Percentiles rank a stretch among this genome's conserved stretches.
Conservation (phyloP, 2,888 invertebrate species). For the Serrognathus titanus region DNA sequence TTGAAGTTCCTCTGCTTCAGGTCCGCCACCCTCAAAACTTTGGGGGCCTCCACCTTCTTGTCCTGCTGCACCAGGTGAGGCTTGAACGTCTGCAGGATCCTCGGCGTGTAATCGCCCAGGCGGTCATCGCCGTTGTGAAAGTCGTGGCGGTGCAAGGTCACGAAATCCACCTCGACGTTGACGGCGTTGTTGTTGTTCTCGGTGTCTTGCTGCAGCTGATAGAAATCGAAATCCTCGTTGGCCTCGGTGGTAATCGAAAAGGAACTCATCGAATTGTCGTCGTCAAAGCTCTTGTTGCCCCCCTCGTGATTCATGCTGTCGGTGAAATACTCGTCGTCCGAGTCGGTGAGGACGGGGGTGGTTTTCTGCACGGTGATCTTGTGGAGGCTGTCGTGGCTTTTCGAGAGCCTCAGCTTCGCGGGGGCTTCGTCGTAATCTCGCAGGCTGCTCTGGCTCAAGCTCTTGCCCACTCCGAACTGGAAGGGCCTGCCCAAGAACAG, state of each 20-base stretch:
- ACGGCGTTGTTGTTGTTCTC: conserved; percentile 6
- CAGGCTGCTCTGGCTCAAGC: neutral
- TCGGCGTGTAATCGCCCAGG: neutral
- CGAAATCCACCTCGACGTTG: neutral
- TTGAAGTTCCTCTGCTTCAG: conserved; percentile 23
- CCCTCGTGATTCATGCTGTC: conserved; percentile 46
- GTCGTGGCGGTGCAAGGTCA: conserved; percentile 8
- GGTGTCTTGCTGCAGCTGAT: conserved; percentile 44
- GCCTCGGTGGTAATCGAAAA: conserved; percentile 62
- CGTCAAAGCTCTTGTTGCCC: conserved; percentile 43
- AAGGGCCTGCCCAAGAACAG: no score
- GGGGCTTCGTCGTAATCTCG: neutral
- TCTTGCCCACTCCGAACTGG: neutral
- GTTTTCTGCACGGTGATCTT: conserved; percentile 14
- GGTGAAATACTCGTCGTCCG: conserved; percentile 43
- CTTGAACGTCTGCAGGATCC: conserved; percentile 12
- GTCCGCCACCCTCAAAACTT: conserved; percentile 2
- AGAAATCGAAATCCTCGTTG: conserved; percentile 63
- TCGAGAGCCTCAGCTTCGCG: no score
- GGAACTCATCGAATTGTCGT: conserved; percentile 42
- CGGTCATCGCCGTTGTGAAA: neutral
- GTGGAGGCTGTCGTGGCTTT: conserved; percentile 32
- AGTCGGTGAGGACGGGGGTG: conserved; percentile 23
- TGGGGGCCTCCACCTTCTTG: conserved; percentile 1
- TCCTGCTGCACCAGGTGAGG: conserved; percentile 6